phyloP scores from a whole-genome alignment of 23 tunicate species.

The Styela clava region DNA sequence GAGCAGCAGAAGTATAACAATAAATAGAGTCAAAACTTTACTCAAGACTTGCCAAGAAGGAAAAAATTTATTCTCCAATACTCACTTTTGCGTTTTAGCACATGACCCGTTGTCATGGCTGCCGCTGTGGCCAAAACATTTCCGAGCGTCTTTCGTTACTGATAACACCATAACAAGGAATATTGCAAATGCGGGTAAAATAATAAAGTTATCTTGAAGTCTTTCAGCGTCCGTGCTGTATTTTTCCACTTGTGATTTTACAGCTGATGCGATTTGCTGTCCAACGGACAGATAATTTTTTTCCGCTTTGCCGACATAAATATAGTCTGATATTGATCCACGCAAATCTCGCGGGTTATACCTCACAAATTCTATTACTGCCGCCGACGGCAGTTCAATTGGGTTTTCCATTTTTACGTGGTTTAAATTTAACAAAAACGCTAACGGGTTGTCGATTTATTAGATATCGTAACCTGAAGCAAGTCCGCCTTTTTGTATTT shows the following conservation, averaged over 20 bases:
- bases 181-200: constrained; percentile 17
- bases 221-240: constrained; percentile 10
- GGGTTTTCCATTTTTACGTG: not conserved
- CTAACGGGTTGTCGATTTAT: not conserved
- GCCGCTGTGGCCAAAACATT: not conserved
- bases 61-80: too few species aligned
- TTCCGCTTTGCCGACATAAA: constrained; percentile 5
- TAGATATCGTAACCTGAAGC: not conserved
- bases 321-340: not conserved
- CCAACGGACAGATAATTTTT: not conserved
- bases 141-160: not conserved
- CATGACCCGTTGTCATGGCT: not conserved
- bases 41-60: too few species aligned
- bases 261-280: not conserved
- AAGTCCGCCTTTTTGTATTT: not conserved
- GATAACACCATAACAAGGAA: constrained; percentile 5
- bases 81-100: too few species aligned
- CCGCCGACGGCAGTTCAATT: not conserved
- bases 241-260: not conserved
- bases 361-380: constrained; percentile 10
- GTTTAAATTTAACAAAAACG: not conserved
- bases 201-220: constrained; percentile 16
- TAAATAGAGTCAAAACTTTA: too few species aligned
- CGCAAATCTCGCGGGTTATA: not conserved
- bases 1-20: too few species aligned